A percentile compares a stretch with the other conserved stretches of the same genome.
Conservation (phyloP, 2,113 vertebrate species). For the Plectropomus leopardus region DNA sequence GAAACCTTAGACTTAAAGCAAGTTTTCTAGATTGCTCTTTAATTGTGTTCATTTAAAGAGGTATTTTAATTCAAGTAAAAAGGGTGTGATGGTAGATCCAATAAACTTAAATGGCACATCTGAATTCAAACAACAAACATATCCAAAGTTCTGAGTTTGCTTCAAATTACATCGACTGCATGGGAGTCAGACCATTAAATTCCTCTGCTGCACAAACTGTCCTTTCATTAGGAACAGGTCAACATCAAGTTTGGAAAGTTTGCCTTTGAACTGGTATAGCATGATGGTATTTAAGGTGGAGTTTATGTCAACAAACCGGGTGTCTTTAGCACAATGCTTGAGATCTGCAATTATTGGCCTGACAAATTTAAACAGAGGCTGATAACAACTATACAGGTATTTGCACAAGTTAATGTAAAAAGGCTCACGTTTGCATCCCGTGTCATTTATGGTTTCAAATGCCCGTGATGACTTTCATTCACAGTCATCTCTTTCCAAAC, state of each 20-base stretch:
- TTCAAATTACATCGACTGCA: neutral
- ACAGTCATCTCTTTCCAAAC: neutral
- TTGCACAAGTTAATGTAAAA: neutral
- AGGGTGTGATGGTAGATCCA: neutral
- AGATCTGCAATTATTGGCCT: neutral
- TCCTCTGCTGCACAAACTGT: neutral
- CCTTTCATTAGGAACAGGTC: neutral
- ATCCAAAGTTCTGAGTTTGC: neutral
- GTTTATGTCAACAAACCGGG: slow-evolving; percentile 19
- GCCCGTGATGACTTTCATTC: neutral
- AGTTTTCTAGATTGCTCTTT: no score
- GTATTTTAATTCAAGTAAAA: neutral
- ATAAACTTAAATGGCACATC: neutral
- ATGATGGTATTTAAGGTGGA: neutral
- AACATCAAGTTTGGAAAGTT: slow-evolving; percentile 13
- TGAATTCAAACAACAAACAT: neutral
- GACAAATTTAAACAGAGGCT: neutral
- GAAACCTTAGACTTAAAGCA: no score
- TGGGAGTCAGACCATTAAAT: neutral
- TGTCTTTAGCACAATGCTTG: neutral
- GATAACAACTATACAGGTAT: neutral
- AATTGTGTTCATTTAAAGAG: neutral
- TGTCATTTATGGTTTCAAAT: neutral
- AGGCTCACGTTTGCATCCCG: neutral
- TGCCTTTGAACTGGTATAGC: slow-evolving; percentile 1